Base-by-base conservation (phyloP, 37 sponge, comb jelly and placozoan species). In the Ephydatia muelleri region DNA sequence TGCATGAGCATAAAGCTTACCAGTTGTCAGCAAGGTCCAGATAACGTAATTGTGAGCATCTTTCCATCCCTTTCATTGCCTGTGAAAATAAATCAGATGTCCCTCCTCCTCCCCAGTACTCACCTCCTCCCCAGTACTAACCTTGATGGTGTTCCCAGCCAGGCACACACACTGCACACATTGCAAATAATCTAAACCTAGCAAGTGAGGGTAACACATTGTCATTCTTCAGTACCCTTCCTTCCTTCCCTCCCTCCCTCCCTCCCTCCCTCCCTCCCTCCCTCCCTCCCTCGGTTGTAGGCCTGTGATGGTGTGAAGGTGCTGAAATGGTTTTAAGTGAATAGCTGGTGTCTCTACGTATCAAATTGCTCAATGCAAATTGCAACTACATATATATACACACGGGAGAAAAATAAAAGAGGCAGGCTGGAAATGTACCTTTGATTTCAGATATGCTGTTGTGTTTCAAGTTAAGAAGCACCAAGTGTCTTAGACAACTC, bases 11-110 rank as follows among this genome's bases (percentile, higher is more conserved):
- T 57, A 57, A 43, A 21, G 16, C 75, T 35, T 37, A 83, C 89
- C 80, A 92, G 77, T 92, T 92, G 68, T 85, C 81, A 67, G 93
- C 85, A 35, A 92, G 89, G 66, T 88, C 89, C 40, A 92, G 40
- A 38, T 88, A 80, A 14, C 65, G 85, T 21, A 87, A 72, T 28
- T 77, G 49, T 3, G 34, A 27, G 65, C 73, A 78, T 9, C 26
- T 22, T 19, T 13, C 29, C 27, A 91, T 14, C 9, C 82, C 79
- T n/a, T 16, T 40, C 67, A 85, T 76, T 4, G 31, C 73, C 83
- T 87, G 64, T 38, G 48, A 13, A 47, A 28, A 19, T 3, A 80
- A 25, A 70, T 27, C 26, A 27, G 71, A 0, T 40, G 49, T 25
- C 30, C 48, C 22, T 43, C 34, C 27, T 37, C 12, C 23, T 12